Base-by-base conservation (phyloP, 2,888 invertebrate species). In the Entomobrya proxima region DNA sequence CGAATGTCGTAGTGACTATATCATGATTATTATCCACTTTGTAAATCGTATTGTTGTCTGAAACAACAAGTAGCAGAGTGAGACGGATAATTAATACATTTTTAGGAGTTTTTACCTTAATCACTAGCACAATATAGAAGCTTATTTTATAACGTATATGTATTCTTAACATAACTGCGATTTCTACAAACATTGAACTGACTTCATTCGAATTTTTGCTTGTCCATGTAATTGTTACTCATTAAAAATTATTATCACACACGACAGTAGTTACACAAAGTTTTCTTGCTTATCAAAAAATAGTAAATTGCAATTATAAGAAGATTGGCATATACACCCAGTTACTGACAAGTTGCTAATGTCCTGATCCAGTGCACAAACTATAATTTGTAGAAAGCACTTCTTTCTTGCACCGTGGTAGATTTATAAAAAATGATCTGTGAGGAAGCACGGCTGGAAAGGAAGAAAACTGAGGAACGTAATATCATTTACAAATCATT, bases 181-280 rank as follows among this genome's bases (percentile, higher is more conserved):
- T n/a, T n/a, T n/a, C 44, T 13, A 44, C 13, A 5, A 15, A 44
- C n/a, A 15, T 44, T 55, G 55, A 13, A 11, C 9, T 18, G 55
- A 11, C 55, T 24, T 18, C 18, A 21, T 24, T 9, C 9, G 44
- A 67, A 21, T 40, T 18, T 15, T 44, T 21, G 6, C 6, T 37
- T 37, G 13, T 21, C 15, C 7, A 37, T 67, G 21, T 21, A 18
- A 67, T 21, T 67, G 18, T 67, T 40, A 69, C n/a, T n/a, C 50
- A 47, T 72, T 72, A 72, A 44, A 44, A 44, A 72, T 47, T 72
- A 72, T 72, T 72, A 72, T 72, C 72, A 72, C 72, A 72, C 72
- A 47, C 72, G 72, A 72, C 47, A 47, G 27, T 72, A 72, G 69
- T 44, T 64, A 15, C 44, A 27, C 27, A 72, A 72, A 72, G 72